Base-by-base conservation (phyloP, 2,888 invertebrate species). In the Andrena fulva region DNA sequence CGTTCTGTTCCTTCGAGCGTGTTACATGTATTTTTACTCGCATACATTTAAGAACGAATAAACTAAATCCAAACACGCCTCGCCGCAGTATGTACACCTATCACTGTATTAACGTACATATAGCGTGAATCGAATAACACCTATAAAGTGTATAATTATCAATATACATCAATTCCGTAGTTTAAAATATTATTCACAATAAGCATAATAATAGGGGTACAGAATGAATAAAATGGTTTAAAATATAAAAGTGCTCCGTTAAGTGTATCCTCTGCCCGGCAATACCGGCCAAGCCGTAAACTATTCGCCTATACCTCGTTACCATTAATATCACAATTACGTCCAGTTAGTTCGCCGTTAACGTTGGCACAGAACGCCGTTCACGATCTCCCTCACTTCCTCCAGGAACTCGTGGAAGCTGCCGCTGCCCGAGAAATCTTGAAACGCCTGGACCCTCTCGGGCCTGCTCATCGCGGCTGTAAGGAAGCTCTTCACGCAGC, bases 401-500 rank as follows among this genome's bases (percentile, higher is more conserved):
- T 89, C 84, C 20, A 93, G 82, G 81, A 94, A 94, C 69, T 93
- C 92, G 0, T 78, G 66, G 64, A 93, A 93, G 60, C 71, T 80
- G 16, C 89, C 86, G 20, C 73, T 80, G 2, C 8, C 72, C 0
- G 87, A 89, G 66, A 94, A 93, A 71, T 93, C 90, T 0, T 82
- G 87, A 85, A 94, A 94, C 16, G 93, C 90, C 48, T 77, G 82
- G 1, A 91, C 69, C 24, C 92, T 90, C 50, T 93, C 89, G 0
- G 81, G 59, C 8, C 83, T 85, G 0, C 90, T 88, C 91, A 93
- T 91, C 6, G 88, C 80, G 0, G 89, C 86, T 0, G 91, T 91
- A 0, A 94, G 85, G 75, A 94, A 94, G 5, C 86, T 92, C 62
- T 92, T 92, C 0, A 93, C 88, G 80, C 93, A 94, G 68, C 89